Evolutionary conservation across 2,888 invertebrate genomes (phyloP).

Genomic region (Odontocolon sp.): DNA sequence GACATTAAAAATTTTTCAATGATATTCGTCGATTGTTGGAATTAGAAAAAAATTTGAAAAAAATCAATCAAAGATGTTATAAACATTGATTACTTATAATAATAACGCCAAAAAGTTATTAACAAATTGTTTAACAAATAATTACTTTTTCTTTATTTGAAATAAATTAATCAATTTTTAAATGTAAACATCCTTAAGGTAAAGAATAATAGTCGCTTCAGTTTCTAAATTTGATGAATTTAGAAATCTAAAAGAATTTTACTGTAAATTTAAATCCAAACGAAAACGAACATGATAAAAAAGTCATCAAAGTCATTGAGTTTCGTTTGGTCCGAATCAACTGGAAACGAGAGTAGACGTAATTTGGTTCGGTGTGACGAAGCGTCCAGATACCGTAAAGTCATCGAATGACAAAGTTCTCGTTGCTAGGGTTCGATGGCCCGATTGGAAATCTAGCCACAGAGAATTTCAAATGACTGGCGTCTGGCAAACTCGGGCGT

Average conservation of each 20-base stretch:
- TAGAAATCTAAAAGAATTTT: background rate
- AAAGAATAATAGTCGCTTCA: too few relatives aligned
- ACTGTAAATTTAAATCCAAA: background rate
- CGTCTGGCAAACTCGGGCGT: conserved; percentile 35
- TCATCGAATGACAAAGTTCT: conserved; percentile 30
- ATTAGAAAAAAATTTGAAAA: too few relatives aligned
- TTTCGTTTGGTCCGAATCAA: conserved; percentile 21
- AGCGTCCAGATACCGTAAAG: background rate
- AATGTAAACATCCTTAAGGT: background rate
- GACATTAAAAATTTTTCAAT: background rate
- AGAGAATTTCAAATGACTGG: conserved; percentile 52
- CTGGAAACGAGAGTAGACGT: background rate
- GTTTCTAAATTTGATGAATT: too few relatives aligned
- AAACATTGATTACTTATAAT: too few relatives aligned
- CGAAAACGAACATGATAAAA: conserved; percentile 9
- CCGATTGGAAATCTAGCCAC: conserved; percentile 25
- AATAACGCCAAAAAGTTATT: too few relatives aligned
- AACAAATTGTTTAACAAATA: too few relatives aligned
- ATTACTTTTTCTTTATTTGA: too few relatives aligned
- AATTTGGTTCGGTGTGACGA: background rate
- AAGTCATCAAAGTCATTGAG: conserved; percentile 8
- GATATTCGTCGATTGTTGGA: too few relatives aligned
- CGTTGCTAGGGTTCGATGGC: background rate
- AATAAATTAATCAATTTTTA: too few relatives aligned
- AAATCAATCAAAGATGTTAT: too few relatives aligned